Percentiles rank a stretch among this genome's conserved stretches.
These are phyloP conservation scores for Heliconius hewitsoni DNA, from an alignment of 1,140 invertebrate genomes.

Conservation along the genomic window DNA sequence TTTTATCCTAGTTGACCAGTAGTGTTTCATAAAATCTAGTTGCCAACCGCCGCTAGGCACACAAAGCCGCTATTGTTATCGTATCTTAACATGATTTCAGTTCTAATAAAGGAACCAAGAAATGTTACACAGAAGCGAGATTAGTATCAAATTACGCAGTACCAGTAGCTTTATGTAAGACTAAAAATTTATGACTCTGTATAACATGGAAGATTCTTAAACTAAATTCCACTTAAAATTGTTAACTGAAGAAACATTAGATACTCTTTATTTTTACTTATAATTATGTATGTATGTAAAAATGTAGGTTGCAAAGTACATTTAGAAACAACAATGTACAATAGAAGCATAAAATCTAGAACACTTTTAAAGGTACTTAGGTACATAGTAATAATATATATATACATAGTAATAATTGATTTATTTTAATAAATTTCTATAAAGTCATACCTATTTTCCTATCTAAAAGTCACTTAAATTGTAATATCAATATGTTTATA, in stretches of 20 bases:
- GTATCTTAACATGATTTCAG: slow-evolving; percentile 4
- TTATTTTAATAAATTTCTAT: too few species aligned
- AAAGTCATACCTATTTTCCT: too few species aligned
- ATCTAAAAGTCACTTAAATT: neutral
- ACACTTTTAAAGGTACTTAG: too few species aligned
- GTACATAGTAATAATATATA: too few species aligned
- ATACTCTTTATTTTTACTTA: too few species aligned
- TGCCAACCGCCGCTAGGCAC: neutral
- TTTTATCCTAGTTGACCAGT: neutral
- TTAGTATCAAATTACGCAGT: slow-evolving; percentile 8
- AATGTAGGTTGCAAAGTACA: too few species aligned
- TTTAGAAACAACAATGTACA: too few species aligned
- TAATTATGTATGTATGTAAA: too few species aligned
- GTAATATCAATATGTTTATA: neutral
- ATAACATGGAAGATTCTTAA: neutral
- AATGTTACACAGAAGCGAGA: slow-evolving; percentile 6
- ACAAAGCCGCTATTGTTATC: neutral
- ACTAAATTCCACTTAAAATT: neutral
- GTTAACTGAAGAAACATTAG: too few species aligned
- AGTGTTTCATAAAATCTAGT: neutral
- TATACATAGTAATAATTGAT: too few species aligned
- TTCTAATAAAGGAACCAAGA: slow-evolving; percentile 1
- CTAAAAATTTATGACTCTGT: neutral
- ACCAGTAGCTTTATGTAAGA: neutral
- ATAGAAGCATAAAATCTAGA: too few species aligned